Conservation (phyloP, 1,140 invertebrate species). For the Nasonia giraulti region DNA sequence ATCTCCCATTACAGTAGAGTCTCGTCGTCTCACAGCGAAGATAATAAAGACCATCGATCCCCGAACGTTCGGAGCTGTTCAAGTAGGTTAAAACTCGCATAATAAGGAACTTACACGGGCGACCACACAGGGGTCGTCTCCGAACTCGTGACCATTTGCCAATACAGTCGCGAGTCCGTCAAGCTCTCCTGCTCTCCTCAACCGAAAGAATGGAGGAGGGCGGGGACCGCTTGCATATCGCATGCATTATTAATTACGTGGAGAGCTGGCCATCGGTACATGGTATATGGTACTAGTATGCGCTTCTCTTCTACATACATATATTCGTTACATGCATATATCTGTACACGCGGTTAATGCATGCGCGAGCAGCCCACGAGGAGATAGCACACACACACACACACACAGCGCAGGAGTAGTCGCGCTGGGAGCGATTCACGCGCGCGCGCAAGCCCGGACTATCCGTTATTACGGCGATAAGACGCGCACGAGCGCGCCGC, state of each 20-base stretch:
- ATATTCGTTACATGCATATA: background rate
- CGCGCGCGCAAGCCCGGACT: conserved; percentile 22
- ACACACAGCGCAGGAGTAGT: background rate
- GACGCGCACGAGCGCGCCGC: conserved; percentile 29
- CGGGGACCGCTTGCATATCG: conserved; percentile 25
- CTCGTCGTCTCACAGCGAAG: background rate
- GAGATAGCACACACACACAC: background rate
- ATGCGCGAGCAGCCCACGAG: conserved; percentile 9
- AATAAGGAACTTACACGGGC: background rate
- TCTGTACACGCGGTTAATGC: conserved; percentile 8
- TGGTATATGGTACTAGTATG: background rate
- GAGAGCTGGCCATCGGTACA: background rate
- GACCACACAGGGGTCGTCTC: background rate
- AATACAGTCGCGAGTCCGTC: background rate
- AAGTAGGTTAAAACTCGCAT: conserved; percentile 39
- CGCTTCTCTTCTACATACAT: background rate
- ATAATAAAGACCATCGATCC: conserved; percentile 29
- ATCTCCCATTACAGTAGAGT: no score
- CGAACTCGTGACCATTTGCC: background rate
- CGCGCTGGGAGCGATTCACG: conserved; percentile 33
- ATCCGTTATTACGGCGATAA: conserved; percentile 49
- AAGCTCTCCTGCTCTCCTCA: background rate
- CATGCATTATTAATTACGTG: conserved; percentile 60
- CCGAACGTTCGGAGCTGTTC: background rate
- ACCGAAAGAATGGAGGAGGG: background rate